phyloP scores from a whole-genome alignment of 2,888 invertebrate species.

The Smittia aterrima region DNA sequence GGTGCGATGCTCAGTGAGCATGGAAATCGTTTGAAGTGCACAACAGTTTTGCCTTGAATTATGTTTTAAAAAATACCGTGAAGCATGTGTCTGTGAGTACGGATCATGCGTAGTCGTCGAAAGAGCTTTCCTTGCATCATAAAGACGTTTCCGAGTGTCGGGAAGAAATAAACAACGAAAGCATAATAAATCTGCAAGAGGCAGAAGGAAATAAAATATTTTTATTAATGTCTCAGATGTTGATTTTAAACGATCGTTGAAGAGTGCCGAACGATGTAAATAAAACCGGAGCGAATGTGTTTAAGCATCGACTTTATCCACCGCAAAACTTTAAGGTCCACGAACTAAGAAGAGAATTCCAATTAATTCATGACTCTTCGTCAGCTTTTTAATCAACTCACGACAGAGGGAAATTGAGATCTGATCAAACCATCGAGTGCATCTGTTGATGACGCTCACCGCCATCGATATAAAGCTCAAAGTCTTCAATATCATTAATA shows the following conservation, averaged over 20 bases:
- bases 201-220: background rate
- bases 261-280: background rate
- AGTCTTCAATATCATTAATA: background rate
- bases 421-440: background rate
- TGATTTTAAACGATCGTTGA: conserved; percentile 1
- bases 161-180: background rate
- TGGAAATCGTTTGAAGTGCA: conserved; percentile 3
- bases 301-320: background rate
- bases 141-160: background rate
- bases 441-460: background rate
- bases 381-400: background rate
- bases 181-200: background rate
- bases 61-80: background rate
- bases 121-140: background rate
- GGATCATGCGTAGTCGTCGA: background rate
- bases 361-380: background rate
- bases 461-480: background rate
- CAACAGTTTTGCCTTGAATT: background rate
- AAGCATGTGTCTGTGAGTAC: background rate
- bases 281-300: background rate
- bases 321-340: background rate
- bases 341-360: background rate
- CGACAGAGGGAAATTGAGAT: background rate
- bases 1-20: background rate
- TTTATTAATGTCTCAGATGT: conserved; percentile 2